A percentile compares a stretch with the other conserved stretches of the same genome.
Evolutionary conservation across 2,113 vertebrate genomes (phyloP).

Genomic region (Puma concolor): DNA sequence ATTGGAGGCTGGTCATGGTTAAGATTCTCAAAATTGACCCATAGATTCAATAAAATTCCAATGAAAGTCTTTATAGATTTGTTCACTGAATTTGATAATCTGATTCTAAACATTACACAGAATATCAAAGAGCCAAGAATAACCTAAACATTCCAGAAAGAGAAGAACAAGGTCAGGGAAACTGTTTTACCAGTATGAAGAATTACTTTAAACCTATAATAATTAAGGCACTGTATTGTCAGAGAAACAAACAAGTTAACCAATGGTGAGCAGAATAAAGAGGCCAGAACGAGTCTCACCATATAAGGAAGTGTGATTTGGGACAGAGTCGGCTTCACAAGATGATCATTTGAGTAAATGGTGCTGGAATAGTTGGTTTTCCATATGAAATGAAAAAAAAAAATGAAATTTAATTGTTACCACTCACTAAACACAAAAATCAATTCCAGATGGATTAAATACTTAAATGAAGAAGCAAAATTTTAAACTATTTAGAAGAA

Average conservation of each 20-base stretch:
- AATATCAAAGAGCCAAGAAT: constrained; percentile 23
- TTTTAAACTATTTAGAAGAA: constrained; percentile 29
- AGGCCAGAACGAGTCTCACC: neutral
- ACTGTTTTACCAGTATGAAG: neutral
- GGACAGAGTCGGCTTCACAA: neutral
- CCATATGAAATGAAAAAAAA: neutral
- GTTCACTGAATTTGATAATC: constrained; percentile 3
- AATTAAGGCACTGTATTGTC: neutral
- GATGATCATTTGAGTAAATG: neutral
- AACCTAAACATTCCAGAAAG: constrained; percentile 30
- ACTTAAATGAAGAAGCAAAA: neutral
- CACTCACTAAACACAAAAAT: neutral
- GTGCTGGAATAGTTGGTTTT: neutral
- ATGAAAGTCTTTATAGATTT: neutral
- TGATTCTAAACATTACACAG: neutral
- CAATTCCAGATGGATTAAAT: neutral
- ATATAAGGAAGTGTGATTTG: neutral
- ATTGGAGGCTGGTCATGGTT: neutral
- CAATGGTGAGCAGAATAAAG: neutral
- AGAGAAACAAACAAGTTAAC: neutral
- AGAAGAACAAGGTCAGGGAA: neutral
- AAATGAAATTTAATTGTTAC: neutral
- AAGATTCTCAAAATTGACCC: neutral
- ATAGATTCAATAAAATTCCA: constrained; percentile 15
- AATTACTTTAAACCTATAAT: neutral